Base-by-base conservation (phyloP, 2,113 vertebrate species). In the Tinamus guttatus region DNA sequence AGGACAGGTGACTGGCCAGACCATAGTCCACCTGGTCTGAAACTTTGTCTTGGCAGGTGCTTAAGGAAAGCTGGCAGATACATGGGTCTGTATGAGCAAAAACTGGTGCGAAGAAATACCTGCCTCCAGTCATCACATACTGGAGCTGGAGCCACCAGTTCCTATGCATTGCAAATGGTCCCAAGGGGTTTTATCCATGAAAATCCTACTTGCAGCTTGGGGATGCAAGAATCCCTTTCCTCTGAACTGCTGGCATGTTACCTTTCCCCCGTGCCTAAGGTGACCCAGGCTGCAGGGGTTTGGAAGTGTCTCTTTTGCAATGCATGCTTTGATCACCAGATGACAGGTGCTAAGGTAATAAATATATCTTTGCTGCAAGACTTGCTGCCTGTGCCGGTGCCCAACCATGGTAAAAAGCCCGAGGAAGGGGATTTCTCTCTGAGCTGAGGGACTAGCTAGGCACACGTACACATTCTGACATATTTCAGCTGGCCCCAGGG, bases 1-100 rank as follows among this genome's bases (percentile, higher is more conserved):
- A 81, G 24, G 5, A 40, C 0, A 1, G 30, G 36, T 17, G 0
- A 0, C 15, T n/a, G 32, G 32, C 34, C 47, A 10, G 12, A 32
- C 1, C 19, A 38, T 7, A 13, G 11, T 17, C 13, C 47, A 21
- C 8, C 7, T 8, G 67, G 30, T 11, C 24, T 30, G 38, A 41
- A 85, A 54, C 70, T 94, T 62, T 63, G 2, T 20, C 27, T 63
- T 1, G 0, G 24, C 27, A 76, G 40, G 13, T 67, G 10, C 20
- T 59, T 17, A 32, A 28, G n/a, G 5, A 62, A 83, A 21, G 22
- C 43, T 54, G 25, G 24, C 63, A 85, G 63, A 56, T 65, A 69
- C 3, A 43, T 4, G 13, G 52, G 30, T 43, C 28, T 18, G 6
- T 7, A 18, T 19, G 27, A 49, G 13, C 78, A 21, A 34, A 7